Evolutionary conservation across 1,140 invertebrate genomes (phyloP).

Genomic region (Brachionus sp.): DNA sequence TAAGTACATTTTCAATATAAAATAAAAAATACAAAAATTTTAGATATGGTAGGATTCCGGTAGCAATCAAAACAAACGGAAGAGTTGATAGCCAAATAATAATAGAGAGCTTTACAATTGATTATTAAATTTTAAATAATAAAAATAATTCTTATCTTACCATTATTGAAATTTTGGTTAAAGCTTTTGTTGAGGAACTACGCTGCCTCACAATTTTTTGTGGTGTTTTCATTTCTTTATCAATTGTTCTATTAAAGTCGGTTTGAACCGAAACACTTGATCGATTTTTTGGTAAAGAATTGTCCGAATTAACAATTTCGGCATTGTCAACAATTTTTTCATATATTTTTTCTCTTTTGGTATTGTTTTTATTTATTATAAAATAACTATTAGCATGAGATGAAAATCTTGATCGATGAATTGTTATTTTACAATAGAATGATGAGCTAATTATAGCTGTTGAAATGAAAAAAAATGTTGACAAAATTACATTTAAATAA

Average conservation of each 20-base stretch:
- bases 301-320: background rate
- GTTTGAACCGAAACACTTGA: conserved; percentile 21
- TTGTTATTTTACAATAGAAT: background rate
- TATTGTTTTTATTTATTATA: background rate
- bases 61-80: conserved; percentile 26
- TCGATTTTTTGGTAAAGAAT: background rate
- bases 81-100: conserved; percentile 13
- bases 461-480: conserved; percentile 4
- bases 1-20: conserved; percentile 19
- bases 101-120: background rate
- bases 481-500: background rate
- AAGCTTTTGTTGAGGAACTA: background rate
- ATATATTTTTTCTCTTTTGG: background rate
- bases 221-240: background rate
- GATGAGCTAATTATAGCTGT: conserved; percentile 4
- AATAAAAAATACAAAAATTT: conserved; percentile 40
- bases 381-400: background rate
- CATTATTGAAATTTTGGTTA: conserved; percentile 18
- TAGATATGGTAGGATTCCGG: background rate
- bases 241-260: background rate
- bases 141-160: background rate
- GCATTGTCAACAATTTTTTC: background rate
- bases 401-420: background rate
- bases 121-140: background rate
- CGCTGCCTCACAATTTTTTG: background rate